Base-by-base conservation (phyloP, 2,888 invertebrate genomes). In the Nomada goodeniana region DNA sequence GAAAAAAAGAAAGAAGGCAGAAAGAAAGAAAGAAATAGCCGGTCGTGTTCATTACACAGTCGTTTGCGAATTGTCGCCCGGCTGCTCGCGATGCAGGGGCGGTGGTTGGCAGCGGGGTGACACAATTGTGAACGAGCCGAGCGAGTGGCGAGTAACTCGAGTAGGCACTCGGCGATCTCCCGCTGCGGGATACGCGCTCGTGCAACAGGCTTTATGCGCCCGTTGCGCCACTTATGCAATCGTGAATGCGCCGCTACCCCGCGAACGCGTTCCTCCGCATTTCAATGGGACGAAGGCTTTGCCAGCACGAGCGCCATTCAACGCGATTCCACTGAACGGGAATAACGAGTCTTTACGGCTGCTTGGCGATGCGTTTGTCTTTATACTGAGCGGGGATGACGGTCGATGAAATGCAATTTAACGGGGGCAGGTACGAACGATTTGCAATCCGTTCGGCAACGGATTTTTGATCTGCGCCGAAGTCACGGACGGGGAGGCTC, bases 181-280 rank as follows among this genome's bases (percentile, higher is more conserved):
- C 86, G 86, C 89, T 86, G 88, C 88, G 88, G 88, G 89, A 86
- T 88, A 91, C 89, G 88, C 89, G 90, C 90, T 91, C 89, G 91
- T 90, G 92, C 92, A 92, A 92, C 92, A 92, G 92, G 91, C 92
- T 91, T 90, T 90, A 86, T 91, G 81, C 85, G 86, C 85, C 86
- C 88, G 86, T 84, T 88, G 86, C 86, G 89, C 89, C 90, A 91
- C 91, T 91, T 90, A 91, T 91, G 91, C 90, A 89, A 91, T 89
- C 88, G 84, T 89, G 89, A 90, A 90, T 90, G 89, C 90, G 86
- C 87, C 84, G 87, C 84, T 68, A 80, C 77, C 84, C 80, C 82
- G 72, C 63, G 76, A 79, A 68, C 69, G 55, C 76, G 70, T 90
- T 89, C 87, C 89, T 88, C 87, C 89, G 90, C 88, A 87, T 91